Evolutionary conservation across 2,888 invertebrate genomes (phyloP).

Genomic region (Chaitophorus viminalis): DNA sequence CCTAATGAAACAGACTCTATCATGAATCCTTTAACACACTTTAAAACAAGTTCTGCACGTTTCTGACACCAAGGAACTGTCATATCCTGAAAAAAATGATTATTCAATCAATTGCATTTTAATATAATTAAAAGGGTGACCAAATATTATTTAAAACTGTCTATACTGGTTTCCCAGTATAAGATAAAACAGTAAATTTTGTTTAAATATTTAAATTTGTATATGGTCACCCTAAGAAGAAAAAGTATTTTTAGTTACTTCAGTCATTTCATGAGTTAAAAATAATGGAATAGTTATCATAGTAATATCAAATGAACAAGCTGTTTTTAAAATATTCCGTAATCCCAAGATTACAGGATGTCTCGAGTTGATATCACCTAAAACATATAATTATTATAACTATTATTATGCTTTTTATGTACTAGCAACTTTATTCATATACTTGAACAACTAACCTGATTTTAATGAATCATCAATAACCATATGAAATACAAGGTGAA

Average conservation of each 20-base stretch:
- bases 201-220: background rate
- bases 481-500: conserved; percentile 95
- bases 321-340: conserved; percentile 92
- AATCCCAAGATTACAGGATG: conserved; percentile 95
- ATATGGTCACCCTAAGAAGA: background rate
- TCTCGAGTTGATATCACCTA: conserved; percentile 91
- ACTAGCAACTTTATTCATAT: background rate
- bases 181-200: background rate
- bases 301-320: conserved; percentile 94
- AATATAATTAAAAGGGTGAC: background rate
- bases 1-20: conserved; percentile 97
- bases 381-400: conserved; percentile 67
- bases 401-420: background rate
- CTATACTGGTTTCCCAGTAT: too few species aligned
- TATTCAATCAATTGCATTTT: background rate
- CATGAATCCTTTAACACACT: conserved; percentile 99
- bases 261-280: conserved; percentile 91
- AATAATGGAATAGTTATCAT: conserved; percentile 92
- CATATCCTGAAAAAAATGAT: conserved; percentile 77
- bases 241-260: conserved; percentile 72
- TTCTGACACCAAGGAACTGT: conserved; percentile 96
- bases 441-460: conserved; percentile 67
- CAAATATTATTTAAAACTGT: too few species aligned
- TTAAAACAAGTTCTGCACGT: conserved; percentile 95
- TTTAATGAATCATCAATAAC: conserved; percentile 83